phyloP scores from a whole-genome alignment of 2,888 invertebrate genomes.

The Holacanthella duospinosa region DNA sequence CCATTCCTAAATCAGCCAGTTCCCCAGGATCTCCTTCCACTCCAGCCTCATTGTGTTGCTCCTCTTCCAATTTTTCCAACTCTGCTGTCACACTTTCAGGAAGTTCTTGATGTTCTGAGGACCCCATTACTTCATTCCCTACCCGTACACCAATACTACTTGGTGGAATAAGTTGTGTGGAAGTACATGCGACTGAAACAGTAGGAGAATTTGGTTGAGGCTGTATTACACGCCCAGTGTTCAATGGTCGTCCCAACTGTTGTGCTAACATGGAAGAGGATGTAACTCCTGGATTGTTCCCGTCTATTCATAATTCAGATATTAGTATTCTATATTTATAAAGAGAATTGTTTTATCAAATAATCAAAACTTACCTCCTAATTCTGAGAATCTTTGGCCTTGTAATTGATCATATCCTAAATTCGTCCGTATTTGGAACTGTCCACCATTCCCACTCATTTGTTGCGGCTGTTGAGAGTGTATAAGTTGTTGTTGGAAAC shows the following conservation, averaged over 20 bases:
- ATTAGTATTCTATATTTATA: too few relatives aligned
- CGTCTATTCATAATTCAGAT: too few relatives aligned
- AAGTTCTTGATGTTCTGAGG: slow-evolving; percentile 44
- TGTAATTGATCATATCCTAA: too few relatives aligned
- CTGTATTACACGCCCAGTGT: slow-evolving; percentile 5
- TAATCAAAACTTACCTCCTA: too few relatives aligned
- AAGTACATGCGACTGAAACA: background rate
- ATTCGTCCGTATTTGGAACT: background rate
- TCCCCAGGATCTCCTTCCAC: slow-evolving; percentile 60
- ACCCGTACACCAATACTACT: background rate
- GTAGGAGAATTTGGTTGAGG: background rate
- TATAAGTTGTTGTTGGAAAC: slow-evolving; percentile 27
- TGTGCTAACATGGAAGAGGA: slow-evolving; percentile 32
- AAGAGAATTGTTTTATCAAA: too few relatives aligned
- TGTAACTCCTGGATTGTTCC: too few relatives aligned
- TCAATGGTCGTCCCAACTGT: slow-evolving; percentile 31
- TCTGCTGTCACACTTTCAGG: slow-evolving; percentile 59
- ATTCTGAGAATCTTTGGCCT: too few relatives aligned
- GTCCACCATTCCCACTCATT: background rate
- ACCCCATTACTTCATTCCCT: background rate
- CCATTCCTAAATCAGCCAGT: slow-evolving; percentile 68
- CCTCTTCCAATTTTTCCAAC: slow-evolving; percentile 58
- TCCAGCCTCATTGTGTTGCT: slow-evolving; percentile 46
- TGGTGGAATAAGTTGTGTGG: background rate
- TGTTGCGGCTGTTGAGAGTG: slow-evolving; percentile 36